Conservation (phyloP, 2,888 invertebrate species). For the Neuroscelio doddi region DNA sequence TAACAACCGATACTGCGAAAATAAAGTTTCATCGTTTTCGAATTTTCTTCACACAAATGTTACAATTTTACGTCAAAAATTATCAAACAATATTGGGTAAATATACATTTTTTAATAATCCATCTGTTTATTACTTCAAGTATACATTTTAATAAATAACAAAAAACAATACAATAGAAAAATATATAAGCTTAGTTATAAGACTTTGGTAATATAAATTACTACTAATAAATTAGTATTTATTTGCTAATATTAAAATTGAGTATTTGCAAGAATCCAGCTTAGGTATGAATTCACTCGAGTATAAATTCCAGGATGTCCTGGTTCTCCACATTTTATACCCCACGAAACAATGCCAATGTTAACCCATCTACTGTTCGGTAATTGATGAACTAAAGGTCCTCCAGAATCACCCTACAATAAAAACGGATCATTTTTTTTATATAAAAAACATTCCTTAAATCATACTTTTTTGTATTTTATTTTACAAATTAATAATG, state of each 20-base stretch:
- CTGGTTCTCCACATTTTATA: conserved; percentile 83
- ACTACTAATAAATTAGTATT: no score
- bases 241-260: conserved; percentile 73
- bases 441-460: no score
- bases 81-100: no score
- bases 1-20: conserved; percentile 60
- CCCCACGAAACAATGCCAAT: conserved; percentile 92
- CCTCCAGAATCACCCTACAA: conserved; percentile 89
- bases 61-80: neutral
- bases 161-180: no score
- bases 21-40: conserved; percentile 66
- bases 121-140: no score
- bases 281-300: conserved; percentile 81
- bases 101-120: no score
- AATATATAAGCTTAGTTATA: neutral
- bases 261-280: conserved; percentile 79
- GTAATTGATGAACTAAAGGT: conserved; percentile 82
- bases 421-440: conserved; percentile 17
- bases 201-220: neutral
- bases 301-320: conserved; percentile 86
- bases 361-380: conserved; percentile 83
- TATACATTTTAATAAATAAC: no score
- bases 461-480: no score
- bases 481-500: no score
- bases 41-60: no score